Base-by-base conservation (phyloP, 1,140 invertebrate species). In the Telenomus remus region DNA sequence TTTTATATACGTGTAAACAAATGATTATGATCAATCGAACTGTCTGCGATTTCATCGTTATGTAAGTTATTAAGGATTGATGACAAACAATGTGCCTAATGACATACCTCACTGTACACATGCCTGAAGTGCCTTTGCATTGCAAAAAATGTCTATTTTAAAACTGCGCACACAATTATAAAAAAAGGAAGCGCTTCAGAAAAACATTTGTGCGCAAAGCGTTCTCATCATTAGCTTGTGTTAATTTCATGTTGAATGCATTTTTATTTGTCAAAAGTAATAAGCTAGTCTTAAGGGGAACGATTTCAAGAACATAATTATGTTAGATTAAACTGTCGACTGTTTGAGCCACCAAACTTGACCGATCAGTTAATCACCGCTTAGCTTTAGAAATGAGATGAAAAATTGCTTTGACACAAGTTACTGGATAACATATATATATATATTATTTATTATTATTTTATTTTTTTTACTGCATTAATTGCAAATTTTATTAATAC, bases 31-130 rank as follows among this genome's bases (percentile, higher is more conserved):
- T 74, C 60, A 60, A 59, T 48, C 51, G 69, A 72, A 68, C 46
- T 48, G 66, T 75, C 59, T 50, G 71, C 49, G 76, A 82, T 66
- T 73, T 57, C 48, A 81, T 57, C 64, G 47, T 79, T 76, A 76
- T 35, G 75, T 80, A 76, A 70, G 72, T 74, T 27, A 27, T 27
- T 79, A 76, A 66, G 46, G 27, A 70, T 75, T 55, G 76, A 78
- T 50, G 48, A 63, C 76, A 73, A 84, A 80, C 66, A 72, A 84
- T 71, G 76, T 83, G 80, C 81, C 85, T 83, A 86, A 85, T 80
- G 81, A 87, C 80, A 86, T 88, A 87, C 85, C 86, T 87, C 85
- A 86, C 72, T 77, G 76, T 79, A 87, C 74, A 80, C 75, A 60
- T 50, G 68, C 69, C 49, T 74, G 57, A 74, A 68, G 66, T 85